These are phyloP conservation scores for Streptopelia turtur DNA, from an alignment of 2,797 vertebrate species.

Conservation along the genomic window DNA sequence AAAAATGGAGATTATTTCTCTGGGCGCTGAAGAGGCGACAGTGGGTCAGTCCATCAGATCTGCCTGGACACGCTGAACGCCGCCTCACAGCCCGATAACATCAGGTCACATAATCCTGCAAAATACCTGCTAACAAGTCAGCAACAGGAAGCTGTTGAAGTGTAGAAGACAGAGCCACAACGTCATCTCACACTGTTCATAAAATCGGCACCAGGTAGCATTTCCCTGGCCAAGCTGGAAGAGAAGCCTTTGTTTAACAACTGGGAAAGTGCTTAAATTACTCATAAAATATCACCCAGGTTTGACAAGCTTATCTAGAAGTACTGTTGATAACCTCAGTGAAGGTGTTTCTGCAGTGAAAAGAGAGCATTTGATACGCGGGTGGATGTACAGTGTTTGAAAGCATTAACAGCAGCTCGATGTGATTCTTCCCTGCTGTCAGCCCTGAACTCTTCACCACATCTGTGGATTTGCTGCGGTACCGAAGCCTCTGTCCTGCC, in stretches of 20 bases:
- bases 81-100: not conserved
- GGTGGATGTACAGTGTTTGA: not conserved
- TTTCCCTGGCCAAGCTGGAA: slow-evolving; percentile 7
- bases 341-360: not conserved
- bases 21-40: not conserved
- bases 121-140: slow-evolving; percentile 26
- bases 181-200: not conserved
- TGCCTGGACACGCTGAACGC: not conserved
- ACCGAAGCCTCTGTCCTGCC: not conserved
- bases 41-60: not conserved
- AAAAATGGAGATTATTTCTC: slow-evolving; percentile 45
- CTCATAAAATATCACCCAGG: not conserved
- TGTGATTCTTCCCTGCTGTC: not conserved
- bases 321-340: not conserved
- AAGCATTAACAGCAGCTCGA: not conserved
- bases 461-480: not conserved
- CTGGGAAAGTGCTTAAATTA: not conserved
- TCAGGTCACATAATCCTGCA: slow-evolving; percentile 31
- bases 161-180: not conserved
- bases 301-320: slow-evolving; percentile 24
- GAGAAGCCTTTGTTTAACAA: slow-evolving; percentile 27
- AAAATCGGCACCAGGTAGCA: not conserved
- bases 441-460: not conserved
- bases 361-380: not conserved
- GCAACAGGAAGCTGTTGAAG: slow-evolving; percentile 24